Percentiles rank a stretch among this genome's conserved stretches.
These are phyloP conservation scores for Bombyx mori DNA, from an alignment of 1,140 invertebrate genomes.

Conservation along the genomic window DNA sequence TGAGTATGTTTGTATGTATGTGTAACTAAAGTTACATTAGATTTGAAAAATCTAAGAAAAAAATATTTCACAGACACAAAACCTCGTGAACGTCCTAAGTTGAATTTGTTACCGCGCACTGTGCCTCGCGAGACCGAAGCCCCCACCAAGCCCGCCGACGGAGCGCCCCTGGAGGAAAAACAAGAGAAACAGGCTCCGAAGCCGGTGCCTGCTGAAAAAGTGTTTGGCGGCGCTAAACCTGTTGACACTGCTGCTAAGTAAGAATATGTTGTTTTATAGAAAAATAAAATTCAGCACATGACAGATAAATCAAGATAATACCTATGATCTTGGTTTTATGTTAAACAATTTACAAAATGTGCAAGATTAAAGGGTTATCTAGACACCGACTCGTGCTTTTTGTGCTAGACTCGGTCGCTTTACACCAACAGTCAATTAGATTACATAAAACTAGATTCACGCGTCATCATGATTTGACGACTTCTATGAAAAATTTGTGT, in stretches of 20 bases:
- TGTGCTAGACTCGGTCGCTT: constrained; percentile 43
- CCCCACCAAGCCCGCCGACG: constrained; percentile 38
- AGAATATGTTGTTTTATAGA: constrained; percentile 12
- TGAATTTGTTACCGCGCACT: constrained; percentile 82
- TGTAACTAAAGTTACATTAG: too few species aligned
- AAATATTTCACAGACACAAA: constrained; percentile 19
- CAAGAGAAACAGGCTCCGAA: constrained; percentile 47
- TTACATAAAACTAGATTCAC: background rate
- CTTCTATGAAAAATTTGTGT: too few species aligned
- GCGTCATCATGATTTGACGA: too few species aligned
- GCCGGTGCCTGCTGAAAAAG: constrained; percentile 75
- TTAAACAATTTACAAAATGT: constrained; percentile 21
- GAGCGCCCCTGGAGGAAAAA: constrained; percentile 28
- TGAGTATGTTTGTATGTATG: too few species aligned
- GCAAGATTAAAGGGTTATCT: constrained; percentile 46
- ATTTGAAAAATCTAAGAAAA: too few species aligned
- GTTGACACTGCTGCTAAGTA: constrained; percentile 88
- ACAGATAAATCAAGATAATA: constrained; percentile 20
- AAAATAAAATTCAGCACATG: constrained; percentile 22
- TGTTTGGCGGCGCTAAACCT: constrained; percentile 93
- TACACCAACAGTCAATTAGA: constrained; percentile 39
- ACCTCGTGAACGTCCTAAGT: constrained; percentile 77
- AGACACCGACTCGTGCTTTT: constrained; percentile 39
- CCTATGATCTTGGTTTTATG: constrained; percentile 16
- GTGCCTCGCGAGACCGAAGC: constrained; percentile 72